phyloP scores from a whole-genome alignment of 2,797 vertebrate genomes.

The Sparidentex hasta region DNA sequence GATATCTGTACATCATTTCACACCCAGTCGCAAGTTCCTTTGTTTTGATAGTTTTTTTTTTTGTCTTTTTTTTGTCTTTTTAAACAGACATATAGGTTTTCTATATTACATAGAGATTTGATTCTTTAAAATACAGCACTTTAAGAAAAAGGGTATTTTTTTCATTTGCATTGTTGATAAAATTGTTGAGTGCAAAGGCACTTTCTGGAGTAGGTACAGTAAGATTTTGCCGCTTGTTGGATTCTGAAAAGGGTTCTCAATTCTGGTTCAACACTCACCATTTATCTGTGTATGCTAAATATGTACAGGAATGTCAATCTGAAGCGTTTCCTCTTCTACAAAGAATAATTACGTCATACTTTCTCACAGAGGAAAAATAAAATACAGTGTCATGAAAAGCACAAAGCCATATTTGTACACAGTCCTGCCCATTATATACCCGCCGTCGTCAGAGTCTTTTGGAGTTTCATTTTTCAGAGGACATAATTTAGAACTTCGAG shows the following conservation, averaged over 20 bases:
- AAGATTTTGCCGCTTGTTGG: conserved; percentile 67
- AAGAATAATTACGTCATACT: conserved; percentile 57
- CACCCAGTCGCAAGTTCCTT: conserved; percentile 55
- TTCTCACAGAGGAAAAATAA: conserved; percentile 68
- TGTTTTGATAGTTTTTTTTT: conserved; percentile 25
- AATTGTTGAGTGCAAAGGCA: conserved; percentile 99
- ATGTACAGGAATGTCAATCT: conserved; percentile 90
- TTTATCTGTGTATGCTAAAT: conserved; percentile 82
- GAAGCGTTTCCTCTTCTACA: conserved; percentile 68
- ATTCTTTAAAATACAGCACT: conserved; percentile 95
- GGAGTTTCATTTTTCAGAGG: conserved; percentile 62
- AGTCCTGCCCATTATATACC: conserved; percentile 76
- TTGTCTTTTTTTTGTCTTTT: conserved; percentile 78
- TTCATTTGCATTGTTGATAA: conserved; percentile 92
- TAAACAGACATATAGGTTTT: conserved; percentile 88
- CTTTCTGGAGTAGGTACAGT: conserved; percentile 92
- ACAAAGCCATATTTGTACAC: conserved; percentile 80
- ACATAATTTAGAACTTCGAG: conserved; percentile 85
- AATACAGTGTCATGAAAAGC: conserved; percentile 79
- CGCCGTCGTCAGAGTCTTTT: conserved; percentile 76
- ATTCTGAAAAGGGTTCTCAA: conserved; percentile 53
- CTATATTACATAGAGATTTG: conserved; percentile 92
- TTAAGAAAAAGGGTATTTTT: conserved; percentile 84
- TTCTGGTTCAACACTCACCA: conserved; percentile 83
- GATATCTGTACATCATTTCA: conserved; percentile 68